Conservation (phyloP, 2,113 vertebrate species). For the Malurus melanocephalus region DNA sequence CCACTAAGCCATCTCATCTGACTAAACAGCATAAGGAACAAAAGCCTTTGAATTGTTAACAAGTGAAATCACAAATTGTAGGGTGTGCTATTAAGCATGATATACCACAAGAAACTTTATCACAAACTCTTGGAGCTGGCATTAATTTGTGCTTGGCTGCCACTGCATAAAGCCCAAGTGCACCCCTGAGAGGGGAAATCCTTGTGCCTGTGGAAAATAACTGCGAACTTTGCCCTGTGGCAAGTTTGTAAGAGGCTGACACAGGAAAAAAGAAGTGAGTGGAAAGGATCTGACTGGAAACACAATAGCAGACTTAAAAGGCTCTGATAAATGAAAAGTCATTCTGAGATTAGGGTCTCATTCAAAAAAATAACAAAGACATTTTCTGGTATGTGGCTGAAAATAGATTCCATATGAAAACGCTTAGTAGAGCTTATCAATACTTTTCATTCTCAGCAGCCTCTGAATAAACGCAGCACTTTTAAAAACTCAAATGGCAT, state of each 20-base stretch:
- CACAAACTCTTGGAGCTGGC: background rate
- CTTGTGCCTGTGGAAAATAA: conserved; percentile 36
- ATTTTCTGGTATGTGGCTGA: conserved; percentile 49
- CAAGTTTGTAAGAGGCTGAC: conserved; percentile 28
- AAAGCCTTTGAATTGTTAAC: background rate
- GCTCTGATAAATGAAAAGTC: conserved; percentile 55
- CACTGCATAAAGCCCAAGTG: conserved; percentile 7
- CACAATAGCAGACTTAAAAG: conserved; percentile 54
- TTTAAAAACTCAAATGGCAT: background rate
- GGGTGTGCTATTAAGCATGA: background rate
- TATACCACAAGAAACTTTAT: conserved; percentile 9
- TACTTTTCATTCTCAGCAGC: background rate
- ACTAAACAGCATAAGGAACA: background rate
- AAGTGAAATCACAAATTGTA: background rate
- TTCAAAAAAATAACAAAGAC: conserved; percentile 54
- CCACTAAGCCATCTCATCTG: conserved; percentile 3
- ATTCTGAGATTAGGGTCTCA: conserved; percentile 46
- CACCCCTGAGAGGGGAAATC: conserved; percentile 30
- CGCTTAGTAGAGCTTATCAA: background rate
- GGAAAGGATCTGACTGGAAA: conserved; percentile 44
- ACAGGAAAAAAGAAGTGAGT: conserved; percentile 34
- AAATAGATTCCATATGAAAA: conserved; percentile 57
- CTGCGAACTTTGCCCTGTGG: background rate
- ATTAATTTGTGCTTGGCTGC: conserved; percentile 11
- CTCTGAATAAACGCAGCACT: background rate